Conservation (phyloP, 2,113 vertebrate genomes). For the Galbula dea region DNA sequence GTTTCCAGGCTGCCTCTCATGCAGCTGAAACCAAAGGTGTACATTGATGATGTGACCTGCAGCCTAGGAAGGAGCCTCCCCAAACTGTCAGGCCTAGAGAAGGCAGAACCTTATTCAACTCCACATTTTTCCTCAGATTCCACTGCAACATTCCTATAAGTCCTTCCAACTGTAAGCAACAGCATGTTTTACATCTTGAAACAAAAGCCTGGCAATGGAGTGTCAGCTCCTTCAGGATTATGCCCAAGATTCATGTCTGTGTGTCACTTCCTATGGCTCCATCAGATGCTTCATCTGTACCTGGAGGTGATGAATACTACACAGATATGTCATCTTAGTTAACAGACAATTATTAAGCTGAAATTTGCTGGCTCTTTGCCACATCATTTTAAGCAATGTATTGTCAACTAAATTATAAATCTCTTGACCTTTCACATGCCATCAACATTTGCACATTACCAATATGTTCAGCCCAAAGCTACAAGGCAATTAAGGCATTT, state of each 20-base stretch:
- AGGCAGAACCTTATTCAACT: background rate
- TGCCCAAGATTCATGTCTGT: slow-evolving; percentile 59
- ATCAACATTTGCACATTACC: slow-evolving; percentile 60
- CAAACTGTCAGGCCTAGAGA: background rate
- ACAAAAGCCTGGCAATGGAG: slow-evolving; percentile 57
- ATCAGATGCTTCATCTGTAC: slow-evolving; percentile 71
- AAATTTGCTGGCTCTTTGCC: slow-evolving; percentile 70
- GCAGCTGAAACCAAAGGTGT: slow-evolving; percentile 6
- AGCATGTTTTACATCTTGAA: slow-evolving; percentile 65
- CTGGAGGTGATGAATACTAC: slow-evolving; percentile 69
- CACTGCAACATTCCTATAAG: slow-evolving; percentile 48
- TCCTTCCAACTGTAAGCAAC: slow-evolving; percentile 47
- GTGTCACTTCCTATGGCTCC: slow-evolving; percentile 55
- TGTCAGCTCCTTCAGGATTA: slow-evolving; percentile 63
- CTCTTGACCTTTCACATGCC: slow-evolving; percentile 70
- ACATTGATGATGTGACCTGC: slow-evolving; percentile 21
- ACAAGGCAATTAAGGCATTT: slow-evolving; percentile 71
- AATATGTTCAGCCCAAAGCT: slow-evolving; percentile 69
- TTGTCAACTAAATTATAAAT: slow-evolving; percentile 68
- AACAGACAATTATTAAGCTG: slow-evolving; percentile 72
- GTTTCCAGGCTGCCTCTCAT: background rate
- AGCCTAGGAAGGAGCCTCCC: background rate
- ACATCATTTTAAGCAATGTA: slow-evolving; percentile 65
- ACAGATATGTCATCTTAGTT: slow-evolving; percentile 71
- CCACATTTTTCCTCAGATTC: background rate